These are phyloP conservation scores for Moxostoma hubbsi DNA, from an alignment of 2,797 vertebrate species.

Conservation along the genomic window DNA sequence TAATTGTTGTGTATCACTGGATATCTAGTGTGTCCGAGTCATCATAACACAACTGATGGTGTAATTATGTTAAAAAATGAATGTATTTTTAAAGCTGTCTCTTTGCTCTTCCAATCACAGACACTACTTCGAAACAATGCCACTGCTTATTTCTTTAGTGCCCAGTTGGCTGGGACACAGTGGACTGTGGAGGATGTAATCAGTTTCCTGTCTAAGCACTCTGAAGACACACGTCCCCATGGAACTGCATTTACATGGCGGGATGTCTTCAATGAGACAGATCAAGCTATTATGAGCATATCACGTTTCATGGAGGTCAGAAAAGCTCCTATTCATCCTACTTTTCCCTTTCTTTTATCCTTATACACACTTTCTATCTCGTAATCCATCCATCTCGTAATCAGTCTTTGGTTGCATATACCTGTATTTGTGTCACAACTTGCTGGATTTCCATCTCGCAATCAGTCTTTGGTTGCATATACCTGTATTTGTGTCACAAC, in stretches of 20 bases:
- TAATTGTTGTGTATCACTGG: not conserved
- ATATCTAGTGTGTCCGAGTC: not conserved
- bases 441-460: conserved; percentile 14
- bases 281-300: conserved; percentile 76
- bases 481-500: not conserved
- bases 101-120: conserved; percentile 62
- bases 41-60: not conserved
- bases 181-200: conserved; percentile 81
- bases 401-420: not conserved
- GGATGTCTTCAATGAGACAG: conserved; percentile 85
- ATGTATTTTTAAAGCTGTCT: not conserved
- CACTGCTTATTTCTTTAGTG: conserved; percentile 72
- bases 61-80: not conserved
- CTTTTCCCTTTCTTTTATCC: conserved; percentile 17
- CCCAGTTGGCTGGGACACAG: conserved; percentile 70
- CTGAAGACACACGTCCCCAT: conserved; percentile 67
- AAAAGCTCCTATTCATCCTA: conserved; percentile 5
- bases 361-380: conserved; percentile 6
- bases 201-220: conserved; percentile 79
- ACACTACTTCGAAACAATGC: conserved; percentile 75
- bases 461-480: not conserved
- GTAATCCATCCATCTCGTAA: conserved; percentile 16
- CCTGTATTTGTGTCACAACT: not conserved
- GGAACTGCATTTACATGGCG: conserved; percentile 80
- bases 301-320: conserved; percentile 87